Evolutionary conservation across 2,888 invertebrate species (phyloP).

Genomic region (Lapara coniferarum): DNA sequence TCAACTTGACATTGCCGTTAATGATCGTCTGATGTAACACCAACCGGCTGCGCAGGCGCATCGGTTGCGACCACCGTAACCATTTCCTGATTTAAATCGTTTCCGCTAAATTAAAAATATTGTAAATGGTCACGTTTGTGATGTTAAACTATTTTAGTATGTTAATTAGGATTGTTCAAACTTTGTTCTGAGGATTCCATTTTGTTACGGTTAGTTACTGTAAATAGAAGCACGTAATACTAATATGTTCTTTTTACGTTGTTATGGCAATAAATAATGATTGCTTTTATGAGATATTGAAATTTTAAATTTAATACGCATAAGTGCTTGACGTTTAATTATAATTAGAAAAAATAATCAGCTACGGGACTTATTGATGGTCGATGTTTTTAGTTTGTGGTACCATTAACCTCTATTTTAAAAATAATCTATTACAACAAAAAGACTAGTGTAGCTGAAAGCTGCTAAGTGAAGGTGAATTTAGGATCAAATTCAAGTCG

Average conservation of each 20-base stretch:
- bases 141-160: slow-evolving; percentile 4
- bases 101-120: slow-evolving; percentile 62
- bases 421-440: too few relatives aligned
- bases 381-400: too few relatives aligned
- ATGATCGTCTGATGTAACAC: slow-evolving; percentile 61
- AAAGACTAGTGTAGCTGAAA: too few relatives aligned
- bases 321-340: too few relatives aligned
- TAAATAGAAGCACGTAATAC: background rate
- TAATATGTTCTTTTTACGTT: background rate
- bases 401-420: too few relatives aligned
- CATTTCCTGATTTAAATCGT: slow-evolving; percentile 68
- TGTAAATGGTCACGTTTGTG: slow-evolving; percentile 28
- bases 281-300: background rate
- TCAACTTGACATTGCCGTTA: slow-evolving; percentile 61
- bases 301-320: too few relatives aligned
- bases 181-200: background rate
- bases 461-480: too few relatives aligned
- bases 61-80: slow-evolving; percentile 49
- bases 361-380: too few relatives aligned
- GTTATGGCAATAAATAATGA: background rate
- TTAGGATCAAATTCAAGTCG: too few relatives aligned
- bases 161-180: background rate
- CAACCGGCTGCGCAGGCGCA: slow-evolving; percentile 34
- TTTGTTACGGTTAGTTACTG: background rate
- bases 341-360: too few relatives aligned